Base-by-base conservation (phyloP, 2,797 vertebrate genomes). In the Kryptolebias ocellatus region DNA sequence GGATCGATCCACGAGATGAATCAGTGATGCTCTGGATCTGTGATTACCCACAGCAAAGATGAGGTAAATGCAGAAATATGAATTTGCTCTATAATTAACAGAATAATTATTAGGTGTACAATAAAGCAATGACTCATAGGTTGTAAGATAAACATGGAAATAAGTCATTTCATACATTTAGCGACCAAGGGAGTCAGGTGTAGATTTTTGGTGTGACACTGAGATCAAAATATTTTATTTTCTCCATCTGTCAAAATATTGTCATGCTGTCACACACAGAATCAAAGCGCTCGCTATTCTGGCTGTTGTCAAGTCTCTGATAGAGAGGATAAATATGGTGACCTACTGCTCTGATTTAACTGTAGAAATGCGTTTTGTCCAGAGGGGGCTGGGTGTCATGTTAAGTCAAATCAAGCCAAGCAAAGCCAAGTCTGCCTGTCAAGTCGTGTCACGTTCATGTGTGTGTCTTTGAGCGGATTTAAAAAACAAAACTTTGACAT, bases 1-100 rank as follows among this genome's bases (percentile, higher is more conserved):
- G 95, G 75, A 99, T 99, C 1, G 98, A 99, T 42, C 98, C 97
- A 0, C 97, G 97, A 52, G 98, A 99, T 24, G 96, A 96, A 2
- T 99, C 98, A 0, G 97, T 96, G 89, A 99, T 99, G 81, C 97
- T 98, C 93, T 99, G 98, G 87, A 99, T 99, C 98, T 99, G 89
- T 37, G 44, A 46, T 8, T 20, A 39, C 17, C 53, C 53, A 65
- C 16, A 62, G 17, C 54, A 42, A 45, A 47, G 18, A 14, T 27
- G 42, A 5, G 45, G 72, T 29, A 3, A 14, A 47, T 51, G 31
- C 1, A 45, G 49, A 51, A 24, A 76, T 44, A 49, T 44, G 14
- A 16, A 65, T 60, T 44, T 5, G 0, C 5, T 29, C 15, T 18
- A 16, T 50, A 28, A 64, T 31, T 18, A 20, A 1, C 4, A 67